Base-by-base conservation (phyloP, 2,113 vertebrate genomes). In the Felis chaus region DNA sequence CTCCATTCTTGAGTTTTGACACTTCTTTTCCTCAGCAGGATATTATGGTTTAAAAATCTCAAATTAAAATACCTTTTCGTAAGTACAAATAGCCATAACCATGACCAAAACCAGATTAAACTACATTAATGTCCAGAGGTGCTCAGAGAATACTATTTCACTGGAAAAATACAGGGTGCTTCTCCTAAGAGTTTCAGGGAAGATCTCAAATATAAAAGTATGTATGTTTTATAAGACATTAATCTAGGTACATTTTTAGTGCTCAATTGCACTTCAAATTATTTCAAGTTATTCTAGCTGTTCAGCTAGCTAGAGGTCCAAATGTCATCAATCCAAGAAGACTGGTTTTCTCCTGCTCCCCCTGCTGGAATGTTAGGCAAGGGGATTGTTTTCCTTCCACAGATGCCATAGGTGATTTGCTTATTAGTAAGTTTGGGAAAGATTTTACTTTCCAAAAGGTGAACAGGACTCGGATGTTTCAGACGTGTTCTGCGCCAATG, bases 181-280 rank as follows among this genome's bases (percentile, higher is more conserved):
- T 9, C 36, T 83, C 57, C 27, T 68, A 78, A 71, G 68, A 89
- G 55, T 89, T 79, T 48, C 41, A 84, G 45, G n/a, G 78, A 74
- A 91, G 89, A 93, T 79, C 57, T 82, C 25, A 93, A 90, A 79
- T 91, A 78, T 48, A 48, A 84, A 93, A 81, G n/a, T 78, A 82
- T 91, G 61, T 94, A 83, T 89, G 90, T 92, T 74, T 97, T 48
- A 94, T 91, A 92, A 95, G 71, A 63, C 73, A 96, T 89, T 93
- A 89, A 89, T 96, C 50, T 41, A 68, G 55, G n/a, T 97, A 79
- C 39, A 53, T 93, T 95, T 96, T 91, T 63, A 96, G 41, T 53
- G 10, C 39, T 96, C 82, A 88, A 11, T 18, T 95, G 73, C 81
- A 68, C 66, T 85, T 93, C 45, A 81, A 33, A 68, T 96, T 39